Percentiles rank a stretch among this genome's conserved stretches.
phyloP scores from a whole-genome alignment of 2,113 vertebrate species.

The Sander vitreus region DNA sequence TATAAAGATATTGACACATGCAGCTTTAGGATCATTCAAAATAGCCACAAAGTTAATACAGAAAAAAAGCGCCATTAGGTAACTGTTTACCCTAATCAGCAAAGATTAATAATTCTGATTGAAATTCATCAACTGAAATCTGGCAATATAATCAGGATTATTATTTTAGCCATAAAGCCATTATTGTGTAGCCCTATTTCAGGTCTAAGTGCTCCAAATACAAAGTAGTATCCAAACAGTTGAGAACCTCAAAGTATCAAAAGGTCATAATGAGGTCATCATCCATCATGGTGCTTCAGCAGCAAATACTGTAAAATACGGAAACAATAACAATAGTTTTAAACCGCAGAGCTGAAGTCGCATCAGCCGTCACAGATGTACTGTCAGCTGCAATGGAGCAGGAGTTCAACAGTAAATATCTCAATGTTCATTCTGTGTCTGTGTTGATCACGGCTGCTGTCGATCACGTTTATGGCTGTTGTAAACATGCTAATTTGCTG shows the following conservation, averaged over 20 bases:
- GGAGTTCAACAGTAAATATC: slow-evolving; percentile 39
- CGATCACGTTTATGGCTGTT: slow-evolving; percentile 46
- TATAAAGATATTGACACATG: not conserved
- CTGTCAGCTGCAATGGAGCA: not conserved
- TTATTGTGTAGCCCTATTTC: not conserved
- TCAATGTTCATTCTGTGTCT: slow-evolving; percentile 31
- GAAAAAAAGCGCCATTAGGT: slow-evolving; percentile 8
- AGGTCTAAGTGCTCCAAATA: slow-evolving; percentile 14
- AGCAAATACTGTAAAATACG: not conserved
- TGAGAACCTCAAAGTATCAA: not conserved
- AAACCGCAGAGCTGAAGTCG: not conserved
- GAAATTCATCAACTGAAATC: slow-evolving; percentile 18
- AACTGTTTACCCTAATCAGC: slow-evolving; percentile 2
- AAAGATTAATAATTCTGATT: slow-evolving; percentile 3
- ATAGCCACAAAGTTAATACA: not conserved
- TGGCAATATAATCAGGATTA: slow-evolving; percentile 21
- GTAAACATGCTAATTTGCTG: slow-evolving; percentile 61
- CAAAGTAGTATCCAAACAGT: not conserved
- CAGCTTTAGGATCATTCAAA: not conserved
- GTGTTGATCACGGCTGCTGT: slow-evolving; percentile 42
- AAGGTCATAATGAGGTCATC: slow-evolving; percentile 11
- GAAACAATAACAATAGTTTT: not conserved
- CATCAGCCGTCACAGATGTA: slow-evolving; percentile 3
- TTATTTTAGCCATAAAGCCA: not conserved
- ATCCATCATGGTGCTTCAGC: not conserved